Base-by-base conservation (phyloP, 2,888 invertebrate species). In the Tetranychus truncatus region DNA sequence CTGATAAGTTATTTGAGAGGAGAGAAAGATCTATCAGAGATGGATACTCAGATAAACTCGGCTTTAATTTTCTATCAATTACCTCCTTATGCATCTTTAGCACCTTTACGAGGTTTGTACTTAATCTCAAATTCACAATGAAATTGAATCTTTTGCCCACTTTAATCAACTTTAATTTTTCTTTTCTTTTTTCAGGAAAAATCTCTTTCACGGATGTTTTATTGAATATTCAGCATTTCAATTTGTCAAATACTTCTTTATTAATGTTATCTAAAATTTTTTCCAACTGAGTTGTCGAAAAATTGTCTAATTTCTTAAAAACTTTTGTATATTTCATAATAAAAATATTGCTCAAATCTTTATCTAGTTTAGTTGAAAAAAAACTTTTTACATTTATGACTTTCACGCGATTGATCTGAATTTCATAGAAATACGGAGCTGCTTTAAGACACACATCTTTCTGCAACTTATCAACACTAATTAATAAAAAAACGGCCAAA, bases 161-260 rank as follows among this genome's bases (percentile, higher is more conserved):
- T 20, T n/a, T 66, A 18, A 34, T 34, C 34, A 34, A 34, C 34
- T 34, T 34, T 34, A 34, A 34, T 34, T 34, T 34, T 34, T 34
- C 34, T 34, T 34, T 34, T 34, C 34, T 21, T 71, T 71, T 44
- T 71, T 34, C 71, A 72, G 72, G 72, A 45, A 72, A 72, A 72
- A 46, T 72, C 18, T 72, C 72, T n/a, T 72, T 72, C 18, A 46
- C 72, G 1, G 45, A 44, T 44, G 45, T 72, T n/a, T n/a, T 72
- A 20, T n/a, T 72, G 45, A 72, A 72, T 20, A 24, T 72, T 0
- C 45, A 34, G 5, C 72, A 72, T n/a, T 72, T 72, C 20, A 45
- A 46, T 72, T 44, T 72, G 45, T 34, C 72, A 72, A 72, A n/a
- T 8, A 72, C 69, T 20, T 69, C 69, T 18, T 21, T 69, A 24